Evolutionary conservation across 2,113 vertebrate genomes (phyloP).

Genomic region (Rhipidura dahli): DNA sequence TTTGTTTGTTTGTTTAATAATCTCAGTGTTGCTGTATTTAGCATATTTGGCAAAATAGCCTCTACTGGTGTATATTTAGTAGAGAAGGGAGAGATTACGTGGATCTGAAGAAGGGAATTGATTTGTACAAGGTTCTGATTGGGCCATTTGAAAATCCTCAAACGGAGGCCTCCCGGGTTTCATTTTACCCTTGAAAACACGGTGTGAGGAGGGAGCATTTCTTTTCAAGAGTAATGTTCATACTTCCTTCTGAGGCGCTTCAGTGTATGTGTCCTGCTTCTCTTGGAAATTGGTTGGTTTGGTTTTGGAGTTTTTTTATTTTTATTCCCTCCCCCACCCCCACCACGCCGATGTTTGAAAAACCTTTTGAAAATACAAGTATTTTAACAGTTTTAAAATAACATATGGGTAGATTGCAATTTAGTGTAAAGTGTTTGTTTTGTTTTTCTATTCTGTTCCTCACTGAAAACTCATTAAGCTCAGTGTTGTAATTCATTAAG

Average conservation of each 20-base stretch:
- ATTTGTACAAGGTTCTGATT: background rate
- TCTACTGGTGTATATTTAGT: background rate
- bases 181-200: background rate
- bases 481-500: background rate
- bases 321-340: rapidly evolving
- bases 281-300: background rate
- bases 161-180: background rate
- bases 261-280: background rate
- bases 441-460: background rate
- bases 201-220: background rate
- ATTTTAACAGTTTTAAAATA: background rate
- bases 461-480: background rate
- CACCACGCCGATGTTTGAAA: background rate
- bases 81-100: rapidly evolving
- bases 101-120: background rate
- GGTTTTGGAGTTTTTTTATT: background rate
- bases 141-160: background rate
- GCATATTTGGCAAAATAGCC: background rate
- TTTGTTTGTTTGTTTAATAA: background rate
- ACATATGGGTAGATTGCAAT: rapidly evolving
- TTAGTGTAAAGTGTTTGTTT: background rate
- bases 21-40: background rate
- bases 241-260: background rate
- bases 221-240: background rate
- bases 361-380: background rate